Percentiles rank a stretch among this genome's conserved stretches.
These are phyloP conservation scores for Zygogramma bicolorata DNA, from an alignment of 2,888 invertebrate genomes.

Conservation along the genomic window DNA sequence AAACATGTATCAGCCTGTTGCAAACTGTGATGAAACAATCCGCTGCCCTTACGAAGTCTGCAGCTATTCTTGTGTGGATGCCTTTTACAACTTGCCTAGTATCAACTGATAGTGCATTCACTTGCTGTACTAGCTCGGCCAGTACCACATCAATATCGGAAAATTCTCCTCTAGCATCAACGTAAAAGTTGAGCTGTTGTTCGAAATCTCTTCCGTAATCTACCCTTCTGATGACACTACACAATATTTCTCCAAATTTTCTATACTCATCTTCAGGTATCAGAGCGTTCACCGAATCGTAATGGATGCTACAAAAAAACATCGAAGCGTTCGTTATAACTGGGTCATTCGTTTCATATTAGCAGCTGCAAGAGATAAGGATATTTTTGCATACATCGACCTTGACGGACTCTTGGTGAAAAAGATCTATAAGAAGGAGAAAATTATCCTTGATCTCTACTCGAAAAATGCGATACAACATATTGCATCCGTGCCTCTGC, in stretches of 20 bases:
- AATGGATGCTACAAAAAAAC: slow-evolving; percentile 89
- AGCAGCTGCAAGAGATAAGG: slow-evolving; percentile 69
- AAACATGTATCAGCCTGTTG: slow-evolving; percentile 91
- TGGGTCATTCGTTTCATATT: slow-evolving; percentile 78
- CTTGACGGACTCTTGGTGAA: slow-evolving; percentile 86
- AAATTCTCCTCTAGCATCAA: slow-evolving; percentile 90
- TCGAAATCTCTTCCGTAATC: slow-evolving; percentile 90
- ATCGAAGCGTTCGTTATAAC: slow-evolving; percentile 90
- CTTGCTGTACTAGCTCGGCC: slow-evolving; percentile 78
- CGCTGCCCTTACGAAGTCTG: slow-evolving; percentile 91
- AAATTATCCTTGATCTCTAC: slow-evolving; percentile 91
- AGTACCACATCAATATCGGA: slow-evolving; percentile 91
- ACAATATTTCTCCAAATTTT: slow-evolving; percentile 86
- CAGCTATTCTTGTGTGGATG: slow-evolving; percentile 82
- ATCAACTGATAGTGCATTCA: slow-evolving; percentile 82
- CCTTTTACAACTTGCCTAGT: slow-evolving; percentile 78
- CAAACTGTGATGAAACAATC: slow-evolving; percentile 93
- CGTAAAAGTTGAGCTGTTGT: slow-evolving; percentile 92
- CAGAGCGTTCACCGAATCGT: slow-evolving; percentile 93
- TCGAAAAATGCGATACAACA: slow-evolving; percentile 86
- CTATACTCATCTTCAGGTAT: slow-evolving; percentile 93
- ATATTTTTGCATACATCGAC: slow-evolving; percentile 88
- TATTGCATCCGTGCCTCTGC: slow-evolving; percentile 94
- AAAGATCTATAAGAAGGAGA: slow-evolving; percentile 89
- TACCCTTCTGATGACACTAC: slow-evolving; percentile 83